Evolutionary conservation across 2,888 invertebrate species (phyloP).

Genomic region (Heteropelma amictum): DNA sequence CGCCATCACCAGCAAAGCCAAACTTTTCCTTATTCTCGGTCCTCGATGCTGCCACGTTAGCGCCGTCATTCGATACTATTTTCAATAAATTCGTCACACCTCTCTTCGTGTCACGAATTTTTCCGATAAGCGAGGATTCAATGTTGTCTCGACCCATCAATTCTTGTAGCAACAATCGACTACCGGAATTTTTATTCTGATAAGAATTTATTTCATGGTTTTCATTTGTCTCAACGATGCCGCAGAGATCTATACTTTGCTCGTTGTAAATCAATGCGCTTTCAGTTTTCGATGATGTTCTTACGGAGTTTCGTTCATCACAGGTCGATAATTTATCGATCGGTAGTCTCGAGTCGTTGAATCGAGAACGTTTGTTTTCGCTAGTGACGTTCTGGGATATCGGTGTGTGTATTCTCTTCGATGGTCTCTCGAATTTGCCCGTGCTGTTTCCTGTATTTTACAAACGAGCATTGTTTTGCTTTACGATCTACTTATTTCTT

Average conservation of each 20-base stretch:
- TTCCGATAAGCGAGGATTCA: neutral
- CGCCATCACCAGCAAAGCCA: slow-evolving; percentile 78
- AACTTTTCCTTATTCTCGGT: slow-evolving; percentile 72
- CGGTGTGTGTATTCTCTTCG: slow-evolving; percentile 68
- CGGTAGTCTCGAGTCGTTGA: slow-evolving; percentile 57
- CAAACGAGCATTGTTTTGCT: slow-evolving; percentile 14
- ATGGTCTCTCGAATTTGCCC: slow-evolving; percentile 61
- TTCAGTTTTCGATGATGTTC: slow-evolving; percentile 5
- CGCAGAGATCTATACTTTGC: slow-evolving; percentile 43
- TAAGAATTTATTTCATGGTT: slow-evolving; percentile 47
- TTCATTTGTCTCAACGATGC: slow-evolving; percentile 54
- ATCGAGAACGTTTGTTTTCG: slow-evolving; percentile 71
- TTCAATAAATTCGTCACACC: slow-evolving; percentile 18
- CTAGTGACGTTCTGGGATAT: slow-evolving; percentile 55
- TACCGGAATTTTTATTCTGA: slow-evolving; percentile 48
- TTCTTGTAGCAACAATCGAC: slow-evolving; percentile 81
- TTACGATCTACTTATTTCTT: neutral
- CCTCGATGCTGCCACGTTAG: slow-evolving; percentile 12
- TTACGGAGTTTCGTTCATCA: too few species aligned
- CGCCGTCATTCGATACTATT: slow-evolving; percentile 10
- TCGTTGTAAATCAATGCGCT: slow-evolving; percentile 32
- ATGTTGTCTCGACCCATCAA: slow-evolving; percentile 74
- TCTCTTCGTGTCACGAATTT: slow-evolving; percentile 42
- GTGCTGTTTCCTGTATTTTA: slow-evolving; percentile 47
- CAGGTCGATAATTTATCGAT: slow-evolving; percentile 35